Conservation (phyloP, 2,888 invertebrate species). For the Deilephila porcellus region DNA sequence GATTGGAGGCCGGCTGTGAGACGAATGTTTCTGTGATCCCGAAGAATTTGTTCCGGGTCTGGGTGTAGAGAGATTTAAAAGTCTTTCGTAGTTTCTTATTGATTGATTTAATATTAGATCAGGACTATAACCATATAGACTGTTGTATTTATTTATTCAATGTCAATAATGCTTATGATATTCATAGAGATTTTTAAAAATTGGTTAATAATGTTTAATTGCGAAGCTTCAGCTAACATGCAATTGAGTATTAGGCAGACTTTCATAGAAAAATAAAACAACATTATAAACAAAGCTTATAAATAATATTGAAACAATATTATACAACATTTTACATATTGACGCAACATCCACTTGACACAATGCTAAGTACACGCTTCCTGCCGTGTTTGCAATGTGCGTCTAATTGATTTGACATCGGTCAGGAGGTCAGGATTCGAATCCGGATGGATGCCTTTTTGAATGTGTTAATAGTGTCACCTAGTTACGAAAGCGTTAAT, state of each 20-base stretch:
- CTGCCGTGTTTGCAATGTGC: background rate
- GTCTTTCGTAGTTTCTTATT: no score
- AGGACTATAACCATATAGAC: no score
- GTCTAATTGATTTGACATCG: slow-evolving; percentile 19
- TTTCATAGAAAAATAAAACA: background rate
- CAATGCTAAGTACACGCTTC: slow-evolving; percentile 14
- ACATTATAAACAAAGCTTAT: background rate
- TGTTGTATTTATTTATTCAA: no score
- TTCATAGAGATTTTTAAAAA: no score
- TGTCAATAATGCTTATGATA: no score
- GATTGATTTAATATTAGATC: no score
- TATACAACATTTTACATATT: slow-evolving; percentile 5
- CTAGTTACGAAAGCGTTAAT: no score
- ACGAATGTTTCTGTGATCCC: no score
- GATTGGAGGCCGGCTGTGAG: no score
- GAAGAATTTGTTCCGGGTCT: no score
- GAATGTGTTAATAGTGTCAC: background rate
- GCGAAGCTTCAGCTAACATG: background rate
- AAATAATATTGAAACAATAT: background rate
- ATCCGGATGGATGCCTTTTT: slow-evolving; percentile 14
- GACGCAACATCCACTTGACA: slow-evolving; percentile 15
- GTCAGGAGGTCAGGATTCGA: slow-evolving; percentile 10
- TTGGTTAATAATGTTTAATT: no score
- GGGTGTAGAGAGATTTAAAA: no score
- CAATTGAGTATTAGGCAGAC: background rate